Conservation (phyloP, 2,113 vertebrate species). For the Ceyx margarethae region DNA sequence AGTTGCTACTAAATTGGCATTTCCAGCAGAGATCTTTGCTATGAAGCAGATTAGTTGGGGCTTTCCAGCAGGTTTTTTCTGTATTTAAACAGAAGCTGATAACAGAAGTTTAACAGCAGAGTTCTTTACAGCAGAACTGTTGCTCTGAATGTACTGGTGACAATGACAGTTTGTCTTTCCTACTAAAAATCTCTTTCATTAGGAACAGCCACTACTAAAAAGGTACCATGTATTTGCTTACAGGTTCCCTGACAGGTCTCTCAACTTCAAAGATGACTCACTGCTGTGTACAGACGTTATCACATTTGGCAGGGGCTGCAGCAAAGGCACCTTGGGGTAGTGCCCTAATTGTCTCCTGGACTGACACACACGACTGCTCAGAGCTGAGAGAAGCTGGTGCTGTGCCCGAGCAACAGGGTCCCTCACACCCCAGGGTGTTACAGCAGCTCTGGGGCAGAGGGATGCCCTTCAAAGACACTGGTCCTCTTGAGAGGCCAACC, state of each 20-base stretch:
- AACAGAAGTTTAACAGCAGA: background rate
- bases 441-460: rapidly evolving
- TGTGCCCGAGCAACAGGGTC: background rate
- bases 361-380: rapidly evolving
- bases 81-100: background rate
- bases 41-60: background rate
- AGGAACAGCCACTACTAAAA: background rate
- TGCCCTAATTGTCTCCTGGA: rapidly evolving
- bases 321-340: rapidly evolving
- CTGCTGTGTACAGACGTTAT: rapidly evolving
- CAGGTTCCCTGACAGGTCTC: background rate
- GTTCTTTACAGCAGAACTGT: background rate
- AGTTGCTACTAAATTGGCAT: background rate
- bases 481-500: rapidly evolving
- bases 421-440: rapidly evolving
- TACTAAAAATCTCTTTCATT: background rate
- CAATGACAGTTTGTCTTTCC: background rate
- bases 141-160: background rate
- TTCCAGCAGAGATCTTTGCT: background rate
- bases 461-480: rapidly evolving
- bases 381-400: background rate
- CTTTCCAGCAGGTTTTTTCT: background rate
- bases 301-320: background rate
- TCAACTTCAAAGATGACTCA: background rate
- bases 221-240: rapidly evolving